Conservation (phyloP, 2,888 invertebrate species). For the Zelleria hepariella region DNA sequence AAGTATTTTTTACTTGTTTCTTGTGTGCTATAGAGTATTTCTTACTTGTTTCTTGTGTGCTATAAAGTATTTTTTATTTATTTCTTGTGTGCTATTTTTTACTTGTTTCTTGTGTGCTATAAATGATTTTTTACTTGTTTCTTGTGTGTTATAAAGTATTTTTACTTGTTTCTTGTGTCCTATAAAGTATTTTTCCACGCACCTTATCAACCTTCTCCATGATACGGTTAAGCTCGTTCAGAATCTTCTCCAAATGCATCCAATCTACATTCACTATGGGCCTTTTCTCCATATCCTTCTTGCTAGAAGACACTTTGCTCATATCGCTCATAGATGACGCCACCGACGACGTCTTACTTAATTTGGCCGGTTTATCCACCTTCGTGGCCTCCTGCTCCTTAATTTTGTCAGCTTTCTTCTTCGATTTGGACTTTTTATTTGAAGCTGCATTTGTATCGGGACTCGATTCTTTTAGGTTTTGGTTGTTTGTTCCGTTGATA, state of each 20-base stretch:
- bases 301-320: constrained; percentile 31
- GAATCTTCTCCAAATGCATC: constrained; percentile 59
- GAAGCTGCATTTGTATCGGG: no score
- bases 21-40: no score
- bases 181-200: constrained; percentile 15
- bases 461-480: no score
- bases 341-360: constrained; percentile 44
- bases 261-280: constrained; percentile 30
- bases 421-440: neutral
- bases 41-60: no score
- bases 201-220: constrained; percentile 46
- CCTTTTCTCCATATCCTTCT: constrained; percentile 19
- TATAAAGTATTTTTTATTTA: no score
- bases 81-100: no score
- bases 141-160: constrained; percentile 45
- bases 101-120: no score
- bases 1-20: no score
- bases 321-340: constrained; percentile 52
- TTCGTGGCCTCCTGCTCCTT: constrained; percentile 8
- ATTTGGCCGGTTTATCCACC: constrained; percentile 22
- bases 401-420: neutral
- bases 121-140: no score
- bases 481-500: no score
- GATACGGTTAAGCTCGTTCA: constrained; percentile 68
- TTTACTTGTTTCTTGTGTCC: constrained; percentile 39